Evolutionary conservation across 2,113 vertebrate genomes (phyloP), one percentile per base, ranked within the genome.

Genomic region (Gambusia affinis): DNA sequence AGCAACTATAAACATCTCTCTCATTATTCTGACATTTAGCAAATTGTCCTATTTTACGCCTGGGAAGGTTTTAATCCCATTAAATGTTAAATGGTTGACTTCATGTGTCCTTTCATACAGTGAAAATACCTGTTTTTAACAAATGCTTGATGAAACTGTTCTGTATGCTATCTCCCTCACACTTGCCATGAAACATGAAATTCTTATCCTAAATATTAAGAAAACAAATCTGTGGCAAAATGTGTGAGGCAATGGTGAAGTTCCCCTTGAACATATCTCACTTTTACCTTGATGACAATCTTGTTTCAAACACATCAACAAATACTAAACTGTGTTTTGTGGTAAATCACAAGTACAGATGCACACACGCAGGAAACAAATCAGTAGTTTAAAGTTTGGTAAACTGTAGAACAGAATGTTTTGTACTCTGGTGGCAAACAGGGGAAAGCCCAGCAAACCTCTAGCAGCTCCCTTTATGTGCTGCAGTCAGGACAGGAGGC

Each of bases 381-480:
- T 84, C 80, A 82, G 61, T 81, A 61, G 67, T 84, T 79, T 79
- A 28, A 24, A 28, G 78, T 12, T 68, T 35, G 68, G 69, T 86
- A 82, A 87, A 83, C 70, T 87, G 78, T 60, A 79, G 73, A 80
- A 78, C 72, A 54, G 69, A 76, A 70, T 91, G 83, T 90, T 91
- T 89, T 89, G 80, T 85, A 84, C 82, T 85, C 68, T 89, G 76
- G 88, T 91, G 87, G 86, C 78, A 62, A 81, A 90, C 74, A 27
- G 74, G 91, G 90, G 88, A 90, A 93, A 92, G 90, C 90, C 91
- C 92, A 92, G 91, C 19, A 85, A 85, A 87, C 88, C 86, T 92
- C 86, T 87, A 79, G 83, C 73, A 81, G 87, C 83, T 68, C 72
- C 83, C 73, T 77, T 70, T 84, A 83, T 85, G 88, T 89, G 77